A percentile compares a stretch with the other conserved stretches of the same genome.
phyloP scores from a whole-genome alignment of 2,888 invertebrate species.

The Hemistola chrysoprasaria region DNA sequence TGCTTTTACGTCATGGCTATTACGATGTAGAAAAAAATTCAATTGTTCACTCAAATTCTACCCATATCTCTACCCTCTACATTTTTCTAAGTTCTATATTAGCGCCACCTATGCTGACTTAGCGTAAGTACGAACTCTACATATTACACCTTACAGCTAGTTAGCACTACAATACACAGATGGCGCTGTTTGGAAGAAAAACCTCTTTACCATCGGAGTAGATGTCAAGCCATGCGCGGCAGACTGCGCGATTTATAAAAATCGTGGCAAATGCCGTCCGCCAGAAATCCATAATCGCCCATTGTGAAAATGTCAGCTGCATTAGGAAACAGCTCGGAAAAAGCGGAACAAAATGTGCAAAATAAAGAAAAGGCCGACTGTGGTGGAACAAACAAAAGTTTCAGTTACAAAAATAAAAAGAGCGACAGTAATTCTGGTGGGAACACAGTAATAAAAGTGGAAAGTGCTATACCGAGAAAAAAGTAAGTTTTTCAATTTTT shows the following conservation, averaged over 20 bases:
- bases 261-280: constrained; percentile 69
- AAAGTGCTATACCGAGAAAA: constrained; percentile 73
- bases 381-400: constrained; percentile 49
- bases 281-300: constrained; percentile 76
- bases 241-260: constrained; percentile 79
- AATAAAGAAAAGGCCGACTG: constrained; percentile 37
- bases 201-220: constrained; percentile 52
- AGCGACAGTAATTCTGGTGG: constrained; percentile 36
- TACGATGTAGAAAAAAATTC: too few relatives aligned
- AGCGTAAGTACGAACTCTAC: too few relatives aligned
- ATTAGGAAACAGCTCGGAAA: constrained; percentile 47
- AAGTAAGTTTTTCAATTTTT: constrained; percentile 56
- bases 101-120: constrained; percentile 26
- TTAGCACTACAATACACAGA: constrained; percentile 28
- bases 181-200: constrained; percentile 37
- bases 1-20: too few relatives aligned
- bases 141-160: background rate
- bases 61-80: too few relatives aligned
- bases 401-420: constrained; percentile 57
- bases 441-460: constrained; percentile 69
- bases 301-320: constrained; percentile 68
- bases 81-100: too few relatives aligned
- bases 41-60: too few relatives aligned
- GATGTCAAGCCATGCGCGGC: constrained; percentile 70
- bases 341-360: constrained; percentile 45